Conservation (phyloP, 2,797 vertebrate species). For the Borostomias antarcticus region DNA sequence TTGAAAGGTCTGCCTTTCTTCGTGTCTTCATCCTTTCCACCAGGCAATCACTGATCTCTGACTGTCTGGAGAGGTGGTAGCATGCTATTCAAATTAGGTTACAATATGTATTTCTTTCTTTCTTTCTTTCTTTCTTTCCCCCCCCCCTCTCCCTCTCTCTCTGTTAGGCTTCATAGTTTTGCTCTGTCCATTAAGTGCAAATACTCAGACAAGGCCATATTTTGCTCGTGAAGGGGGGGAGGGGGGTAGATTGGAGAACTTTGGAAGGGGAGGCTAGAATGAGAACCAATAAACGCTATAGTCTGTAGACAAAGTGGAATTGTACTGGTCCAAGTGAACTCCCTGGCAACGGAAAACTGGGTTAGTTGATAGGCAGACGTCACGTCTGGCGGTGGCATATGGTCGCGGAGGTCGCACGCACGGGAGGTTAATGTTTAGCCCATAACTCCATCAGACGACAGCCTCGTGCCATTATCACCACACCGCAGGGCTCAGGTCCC, state of each 20-base stretch:
- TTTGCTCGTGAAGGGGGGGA: background rate
- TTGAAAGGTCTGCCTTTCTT: too few relatives aligned
- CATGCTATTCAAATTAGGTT: too few relatives aligned
- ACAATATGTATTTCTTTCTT: too few relatives aligned
- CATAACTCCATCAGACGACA: conserved; percentile 61
- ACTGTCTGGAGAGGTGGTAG: too few relatives aligned
- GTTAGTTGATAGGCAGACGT: background rate
- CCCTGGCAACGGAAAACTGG: background rate
- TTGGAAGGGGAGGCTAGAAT: background rate
- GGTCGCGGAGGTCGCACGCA: conserved; percentile 6
- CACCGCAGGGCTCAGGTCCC: background rate
- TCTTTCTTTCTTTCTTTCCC: too few relatives aligned
- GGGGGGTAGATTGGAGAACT: background rate
- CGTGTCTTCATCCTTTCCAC: too few relatives aligned
- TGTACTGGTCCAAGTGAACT: background rate
- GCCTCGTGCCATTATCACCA: background rate
- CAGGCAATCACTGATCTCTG: too few relatives aligned
- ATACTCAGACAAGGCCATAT: background rate
- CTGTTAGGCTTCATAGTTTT: too few relatives aligned
- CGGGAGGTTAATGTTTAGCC: conserved; percentile 9
- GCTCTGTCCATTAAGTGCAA: background rate
- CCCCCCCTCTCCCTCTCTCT: too few relatives aligned
- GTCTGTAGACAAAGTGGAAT: background rate
- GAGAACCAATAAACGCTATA: background rate
- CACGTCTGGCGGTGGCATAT: background rate